Evolutionary conservation across 2,888 invertebrate species (phyloP).

Genomic region (Gortyna flavago): DNA sequence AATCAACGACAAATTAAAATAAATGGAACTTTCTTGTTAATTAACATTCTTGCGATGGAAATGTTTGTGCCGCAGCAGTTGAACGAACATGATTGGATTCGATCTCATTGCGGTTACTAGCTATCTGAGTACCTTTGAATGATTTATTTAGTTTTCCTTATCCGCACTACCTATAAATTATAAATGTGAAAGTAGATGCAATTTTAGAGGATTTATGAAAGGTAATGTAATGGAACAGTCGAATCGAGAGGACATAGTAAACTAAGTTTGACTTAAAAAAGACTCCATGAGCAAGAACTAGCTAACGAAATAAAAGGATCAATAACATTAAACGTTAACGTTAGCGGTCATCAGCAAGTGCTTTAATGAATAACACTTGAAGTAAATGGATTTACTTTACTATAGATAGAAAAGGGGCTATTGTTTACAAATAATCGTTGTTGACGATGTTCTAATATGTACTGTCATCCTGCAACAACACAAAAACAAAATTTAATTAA

Average conservation of each 20-base stretch:
- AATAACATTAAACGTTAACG: background rate
- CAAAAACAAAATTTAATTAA: constrained; percentile 41
- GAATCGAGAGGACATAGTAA: background rate
- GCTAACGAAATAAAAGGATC: background rate
- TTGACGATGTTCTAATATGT: background rate
- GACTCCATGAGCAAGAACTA: background rate
- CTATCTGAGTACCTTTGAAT: constrained; percentile 31
- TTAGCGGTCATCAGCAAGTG: background rate
- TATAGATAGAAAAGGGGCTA: background rate
- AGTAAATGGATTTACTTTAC: background rate
- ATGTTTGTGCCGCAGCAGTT: constrained; percentile 32
- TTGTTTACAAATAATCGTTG: background rate
- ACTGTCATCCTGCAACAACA: background rate
- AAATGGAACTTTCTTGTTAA: constrained; percentile 22
- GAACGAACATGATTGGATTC: constrained; percentile 19
- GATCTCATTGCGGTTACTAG: constrained; percentile 48
- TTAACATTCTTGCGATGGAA: constrained; percentile 30
- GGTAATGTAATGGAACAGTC: constrained; percentile 1
- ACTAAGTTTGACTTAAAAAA: background rate
- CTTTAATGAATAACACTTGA: too few species aligned
- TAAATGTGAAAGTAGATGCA: constrained; percentile 19
- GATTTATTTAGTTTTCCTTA: constrained; percentile 38
- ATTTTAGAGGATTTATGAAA: constrained; percentile 1
- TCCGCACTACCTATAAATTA: constrained; percentile 17
- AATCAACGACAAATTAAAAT: constrained; percentile 16